Conservation (phyloP, 2,888 invertebrate genomes). For the Nomada lathburiana region DNA sequence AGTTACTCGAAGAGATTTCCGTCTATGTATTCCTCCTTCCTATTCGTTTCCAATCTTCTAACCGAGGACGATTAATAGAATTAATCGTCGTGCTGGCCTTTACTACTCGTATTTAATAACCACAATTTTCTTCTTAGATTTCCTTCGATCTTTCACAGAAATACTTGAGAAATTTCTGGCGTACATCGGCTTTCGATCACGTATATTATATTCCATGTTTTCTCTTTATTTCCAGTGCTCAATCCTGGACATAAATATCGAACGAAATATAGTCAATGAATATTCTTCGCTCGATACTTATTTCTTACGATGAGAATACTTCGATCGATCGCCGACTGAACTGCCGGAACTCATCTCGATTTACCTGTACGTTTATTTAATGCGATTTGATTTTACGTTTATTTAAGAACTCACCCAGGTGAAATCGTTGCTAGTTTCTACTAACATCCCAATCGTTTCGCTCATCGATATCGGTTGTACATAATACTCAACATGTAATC, state of each 20-base stretch:
- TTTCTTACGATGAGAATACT: background rate
- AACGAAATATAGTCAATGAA: slow-evolving; percentile 5
- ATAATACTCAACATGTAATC: slow-evolving; percentile 58
- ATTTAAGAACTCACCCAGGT: slow-evolving; percentile 45
- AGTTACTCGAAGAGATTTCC: slow-evolving; percentile 68
- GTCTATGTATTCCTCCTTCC: slow-evolving; percentile 10
- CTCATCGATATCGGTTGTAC: slow-evolving; percentile 69
- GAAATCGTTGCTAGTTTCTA: slow-evolving; percentile 29
- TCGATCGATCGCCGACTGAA: background rate
- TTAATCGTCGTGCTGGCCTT: slow-evolving; percentile 21
- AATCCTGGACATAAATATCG: background rate
- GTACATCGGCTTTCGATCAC: background rate
- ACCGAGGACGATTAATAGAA: background rate
- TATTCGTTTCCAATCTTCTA: background rate
- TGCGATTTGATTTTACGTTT: slow-evolving; percentile 5
- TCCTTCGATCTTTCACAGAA: slow-evolving; percentile 38
- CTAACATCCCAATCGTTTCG: slow-evolving; percentile 56
- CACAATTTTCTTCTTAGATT: slow-evolving; percentile 23
- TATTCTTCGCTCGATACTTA: slow-evolving; percentile 2
- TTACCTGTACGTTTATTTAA: slow-evolving; percentile 33
- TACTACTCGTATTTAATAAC: slow-evolving; percentile 5
- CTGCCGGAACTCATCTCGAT: slow-evolving; percentile 3
- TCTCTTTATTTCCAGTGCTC: background rate
- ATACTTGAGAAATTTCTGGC: slow-evolving; percentile 26
- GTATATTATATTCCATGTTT: too few species aligned